phyloP scores from a whole-genome alignment of 2,113 vertebrate species.

The Serinus canaria region DNA sequence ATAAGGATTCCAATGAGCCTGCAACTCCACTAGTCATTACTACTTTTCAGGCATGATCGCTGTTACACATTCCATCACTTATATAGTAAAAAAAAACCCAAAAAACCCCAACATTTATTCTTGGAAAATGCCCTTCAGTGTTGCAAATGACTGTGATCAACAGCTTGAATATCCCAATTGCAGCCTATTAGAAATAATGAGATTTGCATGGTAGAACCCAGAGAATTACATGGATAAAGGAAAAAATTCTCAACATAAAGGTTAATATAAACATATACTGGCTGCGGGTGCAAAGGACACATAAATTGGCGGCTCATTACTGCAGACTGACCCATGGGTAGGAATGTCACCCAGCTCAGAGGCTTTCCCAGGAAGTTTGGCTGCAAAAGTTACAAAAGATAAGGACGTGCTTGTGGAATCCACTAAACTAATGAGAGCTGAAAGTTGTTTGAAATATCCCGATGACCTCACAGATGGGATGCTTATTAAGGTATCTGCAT shows the following conservation, averaged over 20 bases:
- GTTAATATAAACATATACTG: constrained; percentile 78
- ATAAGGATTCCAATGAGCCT: constrained; percentile 5
- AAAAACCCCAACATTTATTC: neutral
- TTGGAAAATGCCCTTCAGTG: constrained; percentile 12
- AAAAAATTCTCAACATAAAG: constrained; percentile 75
- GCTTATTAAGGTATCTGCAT: constrained; percentile 85
- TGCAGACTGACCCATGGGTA: constrained; percentile 77
- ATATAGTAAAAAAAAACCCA: constrained; percentile 42
- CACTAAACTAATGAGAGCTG: constrained; percentile 89
- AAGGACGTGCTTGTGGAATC: constrained; percentile 72
- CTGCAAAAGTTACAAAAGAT: constrained; percentile 82
- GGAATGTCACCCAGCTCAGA: constrained; percentile 77
- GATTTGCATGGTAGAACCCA: constrained; percentile 76
- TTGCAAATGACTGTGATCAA: constrained; percentile 54
- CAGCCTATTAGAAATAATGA: constrained; percentile 83
- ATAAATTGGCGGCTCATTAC: constrained; percentile 81
- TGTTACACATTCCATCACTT: constrained; percentile 52
- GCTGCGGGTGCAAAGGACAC: constrained; percentile 69
- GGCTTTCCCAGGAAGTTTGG: constrained; percentile 82
- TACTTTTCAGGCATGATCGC: constrained; percentile 23
- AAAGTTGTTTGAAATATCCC: constrained; percentile 81
- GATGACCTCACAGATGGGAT: constrained; percentile 87
- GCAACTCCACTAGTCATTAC: neutral
- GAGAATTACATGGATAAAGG: constrained; percentile 67
- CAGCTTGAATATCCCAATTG: constrained; percentile 80